Base-by-base conservation (phyloP, 2,888 invertebrate genomes). In the Cyclophora albipunctata region DNA sequence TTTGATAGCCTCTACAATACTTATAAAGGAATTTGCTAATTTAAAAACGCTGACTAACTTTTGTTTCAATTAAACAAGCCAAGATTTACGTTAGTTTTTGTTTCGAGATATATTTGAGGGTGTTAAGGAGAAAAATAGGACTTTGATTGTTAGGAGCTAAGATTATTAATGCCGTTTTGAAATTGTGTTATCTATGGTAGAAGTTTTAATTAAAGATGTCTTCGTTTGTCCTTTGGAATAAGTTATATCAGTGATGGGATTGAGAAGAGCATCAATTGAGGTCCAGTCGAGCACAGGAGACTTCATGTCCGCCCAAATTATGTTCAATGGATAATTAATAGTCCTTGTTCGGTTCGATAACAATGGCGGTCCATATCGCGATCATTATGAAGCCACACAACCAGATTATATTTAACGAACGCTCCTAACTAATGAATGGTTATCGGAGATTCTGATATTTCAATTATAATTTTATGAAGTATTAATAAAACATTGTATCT, bases 291-390 rank as follows among this genome's bases (percentile, higher is more conserved):
- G 69, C 71, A 70, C 81, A 73, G 75, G 65, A 67, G 60, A 64
- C 64, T 64, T 67, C 69, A 68, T 67, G 76, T 68, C 67, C 86
- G 83, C 86, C 86, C 86, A 79, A 87, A 86, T 86, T 81, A 84
- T 87, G 87, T 87, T 83, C 84, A 79, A 85, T 85, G 79, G 85
- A 83, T 85, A 86, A 87, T 87, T 86, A 82, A 87, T 86, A 67
- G 80, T 70, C 66, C 71, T 78, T 73, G 80, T 77, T 79, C 82
- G 75, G 71, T 80, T 72, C 77, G 78, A 84, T 81, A 78, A 83
- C 82, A 84, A 84, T 82, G 70, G 73, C 67, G 57, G 63, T 20
- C 68, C 66, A 69, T 74, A 78, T 77, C 71, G 74, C 71, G 73
- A 78, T 77, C 78, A 75, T 78, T 78, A 81, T 72, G 70, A 73